Conservation (phyloP, 2,797 vertebrate genomes). For the Choloepus didactylus region DNA sequence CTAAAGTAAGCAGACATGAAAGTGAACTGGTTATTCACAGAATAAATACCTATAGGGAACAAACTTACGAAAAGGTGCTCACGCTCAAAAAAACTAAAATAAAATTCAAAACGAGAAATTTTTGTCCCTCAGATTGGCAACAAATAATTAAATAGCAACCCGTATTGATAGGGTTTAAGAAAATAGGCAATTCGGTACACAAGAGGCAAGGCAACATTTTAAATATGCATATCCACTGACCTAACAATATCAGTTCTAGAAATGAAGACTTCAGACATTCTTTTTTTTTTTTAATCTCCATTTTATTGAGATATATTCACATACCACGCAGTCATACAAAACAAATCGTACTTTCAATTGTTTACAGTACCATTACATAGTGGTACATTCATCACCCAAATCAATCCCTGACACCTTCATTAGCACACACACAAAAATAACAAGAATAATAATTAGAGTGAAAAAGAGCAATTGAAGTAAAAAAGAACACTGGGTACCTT, state of each 20-base stretch:
- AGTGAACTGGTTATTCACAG: not conserved
- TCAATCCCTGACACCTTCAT: too few relatives aligned
- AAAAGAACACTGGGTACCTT: too few relatives aligned
- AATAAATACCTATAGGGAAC: not conserved
- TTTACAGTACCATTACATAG: too few relatives aligned
- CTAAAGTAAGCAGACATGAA: conserved; percentile 9
- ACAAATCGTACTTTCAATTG: too few relatives aligned
- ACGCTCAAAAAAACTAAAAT: not conserved
- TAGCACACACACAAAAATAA: too few relatives aligned
- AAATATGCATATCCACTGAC: not conserved
- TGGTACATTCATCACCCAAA: too few relatives aligned
- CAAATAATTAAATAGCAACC: not conserved
- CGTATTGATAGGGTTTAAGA: not conserved
- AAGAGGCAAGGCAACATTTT: not conserved
- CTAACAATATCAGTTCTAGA: not conserved
- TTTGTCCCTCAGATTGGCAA: not conserved
- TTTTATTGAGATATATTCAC: too few relatives aligned
- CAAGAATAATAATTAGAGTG: too few relatives aligned
- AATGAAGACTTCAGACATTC: not conserved
- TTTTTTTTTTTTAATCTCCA: too few relatives aligned
- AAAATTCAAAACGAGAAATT: not conserved
- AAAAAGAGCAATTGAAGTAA: too few relatives aligned
- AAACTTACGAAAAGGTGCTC: not conserved
- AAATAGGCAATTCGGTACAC: not conserved
- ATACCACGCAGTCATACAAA: too few relatives aligned